Percentiles rank a stretch among this genome's conserved stretches.
Evolutionary conservation across 2,113 vertebrate species (phyloP).

Genomic region (Corvus moneduloides): DNA sequence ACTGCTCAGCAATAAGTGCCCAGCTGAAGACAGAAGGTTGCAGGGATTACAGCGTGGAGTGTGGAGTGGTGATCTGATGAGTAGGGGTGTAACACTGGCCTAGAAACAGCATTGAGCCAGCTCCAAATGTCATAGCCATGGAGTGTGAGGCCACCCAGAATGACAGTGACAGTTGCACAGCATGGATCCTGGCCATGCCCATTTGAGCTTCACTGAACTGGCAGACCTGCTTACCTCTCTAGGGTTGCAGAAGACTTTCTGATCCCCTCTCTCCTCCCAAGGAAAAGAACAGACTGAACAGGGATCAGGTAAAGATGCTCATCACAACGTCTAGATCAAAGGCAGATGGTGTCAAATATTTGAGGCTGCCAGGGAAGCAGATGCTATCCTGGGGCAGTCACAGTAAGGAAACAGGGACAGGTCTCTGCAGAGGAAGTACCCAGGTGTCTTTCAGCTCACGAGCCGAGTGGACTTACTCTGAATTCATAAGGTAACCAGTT

Average conservation of each 20-base stretch:
- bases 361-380: neutral
- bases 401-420: neutral
- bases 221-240: neutral
- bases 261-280: neutral
- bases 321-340: neutral
- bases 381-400: neutral
- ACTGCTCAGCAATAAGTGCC: neutral
- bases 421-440: neutral
- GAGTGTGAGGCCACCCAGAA: neutral
- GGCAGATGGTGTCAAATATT: neutral
- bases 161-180: neutral
- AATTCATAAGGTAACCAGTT: neutral
- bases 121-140: neutral
- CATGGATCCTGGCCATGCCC: fast-evolving
- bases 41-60: neutral
- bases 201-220: neutral
- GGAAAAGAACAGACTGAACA: neutral
- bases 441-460: neutral
- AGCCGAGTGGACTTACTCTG: neutral
- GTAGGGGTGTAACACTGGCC: neutral
- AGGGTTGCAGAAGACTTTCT: neutral
- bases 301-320: neutral
- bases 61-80: neutral
- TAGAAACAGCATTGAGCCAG: neutral
- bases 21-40: neutral